phyloP scores from a whole-genome alignment of 2,113 vertebrate species.

The Toxotes jaculatrix region DNA sequence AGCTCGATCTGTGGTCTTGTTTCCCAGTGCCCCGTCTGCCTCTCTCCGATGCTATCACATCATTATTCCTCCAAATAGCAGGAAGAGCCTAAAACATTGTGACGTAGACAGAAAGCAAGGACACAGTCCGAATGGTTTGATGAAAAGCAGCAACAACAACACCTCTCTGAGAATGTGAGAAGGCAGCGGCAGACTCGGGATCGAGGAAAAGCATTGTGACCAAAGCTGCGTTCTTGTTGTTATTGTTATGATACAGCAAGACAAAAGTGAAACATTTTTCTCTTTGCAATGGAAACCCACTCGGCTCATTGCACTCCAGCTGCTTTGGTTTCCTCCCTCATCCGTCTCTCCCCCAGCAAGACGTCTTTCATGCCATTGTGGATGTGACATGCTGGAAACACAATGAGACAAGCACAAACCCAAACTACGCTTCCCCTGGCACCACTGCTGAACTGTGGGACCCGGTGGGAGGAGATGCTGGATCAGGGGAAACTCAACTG shows the following conservation, averaged over 20 bases:
- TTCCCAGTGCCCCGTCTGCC: slow-evolving; percentile 21
- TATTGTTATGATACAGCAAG: slow-evolving; percentile 63
- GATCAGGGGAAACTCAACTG: slow-evolving; percentile 43
- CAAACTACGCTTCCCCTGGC: slow-evolving; percentile 69
- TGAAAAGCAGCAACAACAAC: slow-evolving; percentile 38
- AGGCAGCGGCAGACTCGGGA: slow-evolving; percentile 6
- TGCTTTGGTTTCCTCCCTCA: slow-evolving; percentile 69
- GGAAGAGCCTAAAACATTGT: slow-evolving; percentile 36
- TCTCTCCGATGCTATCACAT: slow-evolving; percentile 56
- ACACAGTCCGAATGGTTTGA: slow-evolving; percentile 28
- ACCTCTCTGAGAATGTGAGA: slow-evolving; percentile 40
- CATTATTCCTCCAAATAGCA: slow-evolving; percentile 53
- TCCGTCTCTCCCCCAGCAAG: slow-evolving; percentile 49
- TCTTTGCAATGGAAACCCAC: slow-evolving; percentile 49
- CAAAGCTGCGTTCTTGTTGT: slow-evolving; percentile 38
- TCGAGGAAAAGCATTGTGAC: slow-evolving; percentile 57
- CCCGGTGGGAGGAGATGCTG: slow-evolving; percentile 45
- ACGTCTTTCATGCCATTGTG: slow-evolving; percentile 76
- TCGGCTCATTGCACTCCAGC: slow-evolving; percentile 53
- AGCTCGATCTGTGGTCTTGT: slow-evolving; percentile 38
- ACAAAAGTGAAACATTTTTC: slow-evolving; percentile 56
- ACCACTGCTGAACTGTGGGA: slow-evolving; percentile 51
- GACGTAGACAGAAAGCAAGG: slow-evolving; percentile 38
- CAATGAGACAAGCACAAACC: slow-evolving; percentile 57
- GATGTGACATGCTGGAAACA: slow-evolving; percentile 66